A percentile compares a stretch with the other conserved stretches of the same genome.
Conservation (phyloP, 2,797 vertebrate genomes). For the Aratinga solstitialis region DNA sequence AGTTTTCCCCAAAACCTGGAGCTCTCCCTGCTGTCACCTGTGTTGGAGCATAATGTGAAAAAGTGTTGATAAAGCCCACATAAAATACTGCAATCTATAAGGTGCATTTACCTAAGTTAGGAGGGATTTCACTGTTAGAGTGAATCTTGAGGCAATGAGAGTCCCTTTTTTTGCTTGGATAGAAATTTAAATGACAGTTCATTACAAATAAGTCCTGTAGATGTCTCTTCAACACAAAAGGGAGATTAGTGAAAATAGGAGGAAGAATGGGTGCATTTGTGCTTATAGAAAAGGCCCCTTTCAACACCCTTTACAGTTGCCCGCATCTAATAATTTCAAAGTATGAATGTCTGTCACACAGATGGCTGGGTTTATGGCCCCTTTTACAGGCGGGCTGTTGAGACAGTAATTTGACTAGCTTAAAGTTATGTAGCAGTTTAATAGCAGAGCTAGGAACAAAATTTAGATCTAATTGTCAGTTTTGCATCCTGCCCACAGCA, state of each 20-base stretch:
- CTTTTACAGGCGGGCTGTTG: neutral
- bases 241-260: neutral
- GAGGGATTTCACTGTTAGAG: neutral
- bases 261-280: neutral
- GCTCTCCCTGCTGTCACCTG: neutral
- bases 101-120: neutral
- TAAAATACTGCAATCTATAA: neutral
- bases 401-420: neutral
- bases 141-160: neutral
- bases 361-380: neutral
- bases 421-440: neutral
- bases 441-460: neutral
- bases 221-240: neutral
- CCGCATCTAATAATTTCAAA: neutral
- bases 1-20: neutral
- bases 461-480: neutral
- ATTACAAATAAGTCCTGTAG: neutral
- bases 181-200: neutral
- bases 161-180: neutral
- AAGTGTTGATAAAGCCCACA: neutral
- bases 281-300: neutral
- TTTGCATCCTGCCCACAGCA: accelerated
- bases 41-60: neutral
- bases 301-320: neutral
- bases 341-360: neutral